Conservation (phyloP, 30 jellyfish, hydroid and myxozoan genomes). For the Hydractinia symbiolongicarpus region DNA sequence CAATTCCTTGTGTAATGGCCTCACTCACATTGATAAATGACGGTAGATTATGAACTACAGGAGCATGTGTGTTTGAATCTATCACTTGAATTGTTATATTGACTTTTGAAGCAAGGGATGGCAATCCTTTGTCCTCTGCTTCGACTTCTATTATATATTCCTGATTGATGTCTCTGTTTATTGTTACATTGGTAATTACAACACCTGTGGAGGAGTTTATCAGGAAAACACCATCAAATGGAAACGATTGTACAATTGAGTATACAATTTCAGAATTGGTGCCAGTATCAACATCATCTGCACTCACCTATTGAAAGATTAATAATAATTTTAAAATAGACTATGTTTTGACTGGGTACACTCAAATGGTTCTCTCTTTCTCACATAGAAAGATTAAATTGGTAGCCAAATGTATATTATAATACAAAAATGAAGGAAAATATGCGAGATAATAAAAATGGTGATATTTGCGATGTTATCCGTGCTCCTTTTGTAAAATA, state of each 20-base stretch:
- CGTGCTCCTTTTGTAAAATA: no score
- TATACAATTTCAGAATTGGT: slow-evolving; percentile 40
- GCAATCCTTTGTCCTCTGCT: slow-evolving; percentile 50
- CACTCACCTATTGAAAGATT: slow-evolving; percentile 36
- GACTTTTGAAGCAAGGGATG: neutral
- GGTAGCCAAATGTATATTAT: no score
- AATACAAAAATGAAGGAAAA: no score
- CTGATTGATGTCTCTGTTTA: slow-evolving; percentile 45
- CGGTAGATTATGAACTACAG: slow-evolving; percentile 19
- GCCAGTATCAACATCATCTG: slow-evolving; percentile 63
- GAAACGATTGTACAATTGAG: slow-evolving; percentile 32
- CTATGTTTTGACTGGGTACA: no score
- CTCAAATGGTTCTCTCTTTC: no score
- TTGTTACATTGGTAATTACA: slow-evolving; percentile 10
- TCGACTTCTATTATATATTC: slow-evolving; percentile 19
- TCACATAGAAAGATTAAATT: no score
- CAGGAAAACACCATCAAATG: neutral
- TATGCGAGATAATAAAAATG: no score
- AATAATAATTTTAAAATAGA: neutral
- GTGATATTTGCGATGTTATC: no score
- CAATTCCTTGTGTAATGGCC: slow-evolving; percentile 12
- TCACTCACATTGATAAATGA: slow-evolving; percentile 25
- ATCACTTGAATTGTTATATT: slow-evolving; percentile 5
- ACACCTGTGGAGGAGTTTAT: slow-evolving; percentile 39
- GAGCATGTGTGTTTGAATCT: slow-evolving; percentile 20